Evolutionary conservation across 2,113 vertebrate species (phyloP), one percentile per base, ranked within the genome.

Genomic region (Cyphomyrus discorhynchus): DNA sequence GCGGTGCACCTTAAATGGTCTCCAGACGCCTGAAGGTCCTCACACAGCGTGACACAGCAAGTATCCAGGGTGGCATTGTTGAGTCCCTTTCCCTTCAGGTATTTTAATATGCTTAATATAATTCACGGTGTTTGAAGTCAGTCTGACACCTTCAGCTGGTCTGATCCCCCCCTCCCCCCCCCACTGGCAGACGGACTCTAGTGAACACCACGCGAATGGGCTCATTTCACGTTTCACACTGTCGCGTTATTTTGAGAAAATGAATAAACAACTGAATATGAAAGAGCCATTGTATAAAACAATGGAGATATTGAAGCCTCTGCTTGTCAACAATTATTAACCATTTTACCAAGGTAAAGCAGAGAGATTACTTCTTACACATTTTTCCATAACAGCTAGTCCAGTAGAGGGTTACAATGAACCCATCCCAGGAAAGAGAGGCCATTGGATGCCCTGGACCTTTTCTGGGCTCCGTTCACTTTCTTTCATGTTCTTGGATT

Each of bases 41-140:
- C 39, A 42, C 39, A 42, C 39, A 42, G 39, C 39, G 39, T 42
- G 39, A 17, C 50, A 17, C 50, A 5, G 17, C 31, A 6, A 77
- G 11, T 39, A 15, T 58, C 56, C 56, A 24, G 19, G 27, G 42
- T 24, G 49, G 56, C 45, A 45, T 35, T 53, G 42, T 27, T 27
- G 84, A 86, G 66, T 27, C 21, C 19, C 27, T 70, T 24, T 42
- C 89, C 24, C 53, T 66, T 70, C 24, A 86, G 56, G 89, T 52
- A 74, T 86, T 90, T 86, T 84, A 90, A 90, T 90, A 58, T 27
- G 6, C 62, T 90, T 87, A 87, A 86, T n/a, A 66, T 86, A 66
- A 86, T 87, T 45, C 47, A 24, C 85, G 31, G 47, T 35, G 17
- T 86, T 90, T 35, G 27, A 86, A 87, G 85, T 86, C 56, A 49